Conservation (phyloP, 2,888 invertebrate species). For the Dastarcus helophoroides region DNA sequence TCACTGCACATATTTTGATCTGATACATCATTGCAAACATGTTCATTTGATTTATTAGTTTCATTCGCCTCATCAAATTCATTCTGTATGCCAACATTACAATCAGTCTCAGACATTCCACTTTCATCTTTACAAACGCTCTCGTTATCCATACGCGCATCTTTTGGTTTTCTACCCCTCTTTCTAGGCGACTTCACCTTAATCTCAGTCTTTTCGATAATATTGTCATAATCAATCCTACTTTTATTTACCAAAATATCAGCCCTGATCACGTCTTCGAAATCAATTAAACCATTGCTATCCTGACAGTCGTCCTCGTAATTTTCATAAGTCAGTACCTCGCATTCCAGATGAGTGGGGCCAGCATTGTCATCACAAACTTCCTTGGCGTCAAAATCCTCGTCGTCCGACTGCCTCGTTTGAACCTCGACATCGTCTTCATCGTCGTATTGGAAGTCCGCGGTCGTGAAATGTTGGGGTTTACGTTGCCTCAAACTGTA, state of each 20-base stretch:
- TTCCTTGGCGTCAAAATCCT: conserved; percentile 20
- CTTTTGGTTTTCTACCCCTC: background rate
- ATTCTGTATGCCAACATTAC: too few species aligned
- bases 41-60: too few species aligned
- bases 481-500: conserved; percentile 27
- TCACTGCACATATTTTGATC: too few species aligned
- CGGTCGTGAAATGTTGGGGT: conserved; percentile 17
- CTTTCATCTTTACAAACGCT: too few species aligned
- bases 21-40: too few species aligned
- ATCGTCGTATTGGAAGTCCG: conserved; percentile 41
- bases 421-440: conserved; percentile 31
- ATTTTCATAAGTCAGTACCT: conserved; percentile 1
- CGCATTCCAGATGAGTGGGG: background rate
- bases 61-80: too few species aligned
- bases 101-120: too few species aligned
- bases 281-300: conserved; percentile 24
- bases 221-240: conserved; percentile 26
- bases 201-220: conserved; percentile 25
- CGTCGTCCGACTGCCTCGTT: conserved; percentile 19
- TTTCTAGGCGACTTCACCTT: conserved; percentile 12
- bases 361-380: background rate
- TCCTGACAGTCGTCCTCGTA: conserved; percentile 8
- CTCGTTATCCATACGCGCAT: too few species aligned
- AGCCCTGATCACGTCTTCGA: conserved; percentile 28
- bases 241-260: conserved; percentile 28